Conservation (phyloP, 1,140 invertebrate species). For the Drosophila murphyi region DNA sequence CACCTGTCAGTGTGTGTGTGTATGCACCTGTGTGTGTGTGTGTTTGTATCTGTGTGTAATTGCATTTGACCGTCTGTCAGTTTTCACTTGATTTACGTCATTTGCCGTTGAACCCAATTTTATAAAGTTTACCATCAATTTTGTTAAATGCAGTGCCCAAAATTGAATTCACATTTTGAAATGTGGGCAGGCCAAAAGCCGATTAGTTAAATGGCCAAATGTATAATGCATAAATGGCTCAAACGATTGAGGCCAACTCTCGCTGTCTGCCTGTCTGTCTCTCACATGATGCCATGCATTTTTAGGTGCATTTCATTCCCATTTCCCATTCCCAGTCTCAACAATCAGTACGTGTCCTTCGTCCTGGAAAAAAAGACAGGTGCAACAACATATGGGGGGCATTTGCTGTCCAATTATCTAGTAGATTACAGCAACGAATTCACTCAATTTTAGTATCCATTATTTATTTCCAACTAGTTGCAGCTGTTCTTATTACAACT, state of each 20-base stretch:
- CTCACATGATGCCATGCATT: too few species aligned
- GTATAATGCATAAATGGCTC: constrained; percentile 14
- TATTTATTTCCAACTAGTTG: background rate
- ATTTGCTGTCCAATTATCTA: background rate
- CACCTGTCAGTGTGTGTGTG: constrained; percentile 28
- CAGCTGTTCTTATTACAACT: background rate
- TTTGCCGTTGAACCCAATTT: constrained; percentile 49
- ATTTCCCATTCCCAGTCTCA: background rate
- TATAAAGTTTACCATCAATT: constrained; percentile 28
- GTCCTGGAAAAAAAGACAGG: background rate
- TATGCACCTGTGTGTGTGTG: constrained; percentile 3
- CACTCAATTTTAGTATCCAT: background rate
- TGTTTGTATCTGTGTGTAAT: constrained; percentile 49
- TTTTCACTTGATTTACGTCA: constrained; percentile 67
- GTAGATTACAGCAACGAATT: background rate
- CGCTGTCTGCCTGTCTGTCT: too few species aligned
- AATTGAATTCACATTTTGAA: constrained; percentile 67
- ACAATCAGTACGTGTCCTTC: background rate
- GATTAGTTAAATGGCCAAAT: constrained; percentile 16
- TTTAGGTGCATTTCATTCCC: background rate
- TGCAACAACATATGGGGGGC: background rate
- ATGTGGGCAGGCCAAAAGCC: constrained; percentile 47
- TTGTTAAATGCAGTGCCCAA: constrained; percentile 29
- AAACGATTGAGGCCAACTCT: background rate
- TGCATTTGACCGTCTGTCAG: constrained; percentile 50